Conservation (phyloP, 2,113 vertebrate genomes). For the Melanerpes aurifrons region DNA sequence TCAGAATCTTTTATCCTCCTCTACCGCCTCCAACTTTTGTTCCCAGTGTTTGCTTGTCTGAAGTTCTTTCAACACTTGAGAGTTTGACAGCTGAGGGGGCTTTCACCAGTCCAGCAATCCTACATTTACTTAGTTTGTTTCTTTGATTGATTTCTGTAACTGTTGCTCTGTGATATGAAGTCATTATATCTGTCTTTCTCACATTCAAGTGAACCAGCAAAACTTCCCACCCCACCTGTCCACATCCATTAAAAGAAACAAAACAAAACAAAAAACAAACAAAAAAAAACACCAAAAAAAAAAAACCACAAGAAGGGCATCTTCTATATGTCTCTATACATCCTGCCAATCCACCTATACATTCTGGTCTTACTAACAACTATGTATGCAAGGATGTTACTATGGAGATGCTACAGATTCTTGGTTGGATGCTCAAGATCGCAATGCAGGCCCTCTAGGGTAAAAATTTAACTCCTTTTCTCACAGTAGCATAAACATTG, state of each 20-base stretch:
- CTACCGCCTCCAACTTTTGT: fast-evolving
- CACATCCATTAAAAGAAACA: background rate
- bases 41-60: background rate
- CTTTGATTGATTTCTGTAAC: background rate
- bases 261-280: no score
- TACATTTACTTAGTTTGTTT: background rate
- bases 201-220: background rate
- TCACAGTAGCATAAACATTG: background rate
- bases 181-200: background rate
- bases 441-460: background rate
- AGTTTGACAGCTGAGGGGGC: background rate
- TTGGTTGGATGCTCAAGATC: background rate
- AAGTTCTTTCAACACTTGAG: background rate
- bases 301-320: fast-evolving
- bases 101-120: background rate
- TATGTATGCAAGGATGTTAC: background rate
- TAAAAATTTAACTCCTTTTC: background rate
- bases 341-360: background rate
- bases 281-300: background rate
- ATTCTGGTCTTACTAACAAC: background rate
- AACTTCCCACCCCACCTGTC: background rate
- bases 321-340: background rate
- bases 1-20: background rate
- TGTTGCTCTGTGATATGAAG: background rate
- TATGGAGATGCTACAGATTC: background rate